Base-by-base conservation (phyloP, 2,888 invertebrate genomes). In the Athalia cordata region DNA sequence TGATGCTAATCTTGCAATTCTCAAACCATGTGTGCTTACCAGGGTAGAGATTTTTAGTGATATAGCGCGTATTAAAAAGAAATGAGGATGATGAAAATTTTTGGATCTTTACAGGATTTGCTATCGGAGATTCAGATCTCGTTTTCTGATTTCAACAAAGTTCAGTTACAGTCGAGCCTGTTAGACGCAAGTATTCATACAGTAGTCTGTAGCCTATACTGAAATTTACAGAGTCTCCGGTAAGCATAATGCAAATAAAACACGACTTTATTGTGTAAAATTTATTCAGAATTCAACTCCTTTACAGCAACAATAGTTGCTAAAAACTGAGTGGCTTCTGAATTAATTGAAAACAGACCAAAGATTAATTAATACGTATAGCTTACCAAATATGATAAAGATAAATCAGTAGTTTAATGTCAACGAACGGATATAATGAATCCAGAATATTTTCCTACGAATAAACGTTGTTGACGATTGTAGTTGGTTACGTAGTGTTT, bases 261-360 rank as follows among this genome's bases (percentile, higher is more conserved):
- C 13, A 50, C 13, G 49, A 5, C 50, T 49, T 67, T 67, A 64
- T 45, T 13, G 15, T 67, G 67, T 67, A 67, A 67, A 67, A 67
- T 67, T 67, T 29, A 67, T 8, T 67, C 67, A 13, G 67, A 52
- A 52, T 67, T 5, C 8, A 49, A 13, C 65, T 65, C 49, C 45
- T 49, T 65, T 45, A 13, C 45, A 13, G 7, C 49, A 65, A 45
- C 13, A 47, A 7, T 49, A n/a, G n/a, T 45, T n/a, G 6, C 2
- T 15, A 6, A 2, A 9, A 29, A 68, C 29, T 68, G 55, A 68
- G 72, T 13, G 5, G 47, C 43, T 75, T 43, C 43, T 29, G 62
- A 61, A 64, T 59, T 57, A 62, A 62, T 75, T 75, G 29, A n/a
- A 62, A 75, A 64, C 75, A 75, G 75, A 75, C 75, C 75, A 75